A percentile compares a stretch with the other conserved stretches of the same genome.
phyloP scores from a whole-genome alignment of 64 coral and sea anemone species.

The Montipora sp. region DNA sequence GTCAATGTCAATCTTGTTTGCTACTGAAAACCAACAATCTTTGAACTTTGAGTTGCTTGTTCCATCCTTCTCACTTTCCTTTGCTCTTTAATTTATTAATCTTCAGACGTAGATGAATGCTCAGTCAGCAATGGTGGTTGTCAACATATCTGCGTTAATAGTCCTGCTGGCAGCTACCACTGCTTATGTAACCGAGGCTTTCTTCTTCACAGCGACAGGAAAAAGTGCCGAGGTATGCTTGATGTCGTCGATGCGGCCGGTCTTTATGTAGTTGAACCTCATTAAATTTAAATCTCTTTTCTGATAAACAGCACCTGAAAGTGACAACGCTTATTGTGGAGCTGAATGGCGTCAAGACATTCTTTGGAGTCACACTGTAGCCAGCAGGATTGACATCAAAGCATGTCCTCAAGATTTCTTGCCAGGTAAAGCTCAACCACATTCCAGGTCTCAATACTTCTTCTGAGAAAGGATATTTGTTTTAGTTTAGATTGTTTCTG shows the following conservation, averaged over 20 bases:
- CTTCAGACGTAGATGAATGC: conserved; percentile 84
- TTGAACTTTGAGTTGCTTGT: neutral
- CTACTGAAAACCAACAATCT: no score
- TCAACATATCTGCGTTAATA: conserved; percentile 77
- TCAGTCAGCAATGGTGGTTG: conserved; percentile 83
- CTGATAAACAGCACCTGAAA: conserved; percentile 27
- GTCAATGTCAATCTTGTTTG: no score
- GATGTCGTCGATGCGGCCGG: no score
- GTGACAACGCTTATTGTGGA: conserved; percentile 65
- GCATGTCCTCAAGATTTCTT: conserved; percentile 69
- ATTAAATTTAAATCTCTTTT: neutral
- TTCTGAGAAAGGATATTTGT: no score
- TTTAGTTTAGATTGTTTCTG: no score
- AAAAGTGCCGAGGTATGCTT: conserved; percentile 75
- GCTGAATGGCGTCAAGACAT: conserved; percentile 88
- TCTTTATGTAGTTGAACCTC: neutral
- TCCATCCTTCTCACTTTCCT: neutral
- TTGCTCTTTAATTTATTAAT: neutral
- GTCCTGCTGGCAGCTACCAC: conserved; percentile 80
- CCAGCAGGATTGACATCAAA: conserved; percentile 57
- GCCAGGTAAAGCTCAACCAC: conserved; percentile 26
- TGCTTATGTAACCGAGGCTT: conserved; percentile 82
- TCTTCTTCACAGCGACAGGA: conserved; percentile 71
- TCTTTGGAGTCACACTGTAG: conserved; percentile 84
- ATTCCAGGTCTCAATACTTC: no score